Base-by-base conservation (phyloP, 2,888 invertebrate genomes). In the Stenoptilia bipunctidactyla region DNA sequence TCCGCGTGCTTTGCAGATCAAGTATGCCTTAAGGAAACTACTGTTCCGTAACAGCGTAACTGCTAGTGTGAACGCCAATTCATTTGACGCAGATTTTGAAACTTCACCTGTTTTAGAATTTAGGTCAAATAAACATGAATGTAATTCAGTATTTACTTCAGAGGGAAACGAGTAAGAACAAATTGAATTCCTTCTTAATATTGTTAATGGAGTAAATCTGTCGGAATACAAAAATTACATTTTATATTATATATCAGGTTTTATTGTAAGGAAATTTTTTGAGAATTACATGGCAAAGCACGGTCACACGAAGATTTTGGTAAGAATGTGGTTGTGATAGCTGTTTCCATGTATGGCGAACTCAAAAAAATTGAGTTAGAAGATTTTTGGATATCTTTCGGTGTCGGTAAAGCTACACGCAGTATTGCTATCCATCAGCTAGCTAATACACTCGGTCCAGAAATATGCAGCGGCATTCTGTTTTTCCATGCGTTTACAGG, bases 11-110 rank as follows among this genome's bases (percentile, higher is more conserved):
- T 25, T 15, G n/a, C n/a, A 37, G 13, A 8, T 44, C 27, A 42
- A 34, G 33, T 47, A 47, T 34, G 36, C 35, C 8, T 2, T 47
- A 33, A 13, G 43, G 13, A 45, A 47, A 41, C n/a, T 45, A n/a
- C 39, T 47, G 2, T 40, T 37, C 38, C 42, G 45, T 4, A 44
- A 47, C 37, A 45, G 44, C 36, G 20, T 44, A 1, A 37, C 15
- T 13, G 42, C 45, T 5, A 45, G 42, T 25, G 40, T 44, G 3
- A 45, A 45, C 15, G 45, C 47, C 1, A 45, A 45, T 12, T 41
- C 38, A 15, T 42, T 37, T 14, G 40, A 39, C 27, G 41, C 38
- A 14, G 37, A 41, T 2, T 45, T 34, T 42, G 41, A 47, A 35
- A 13, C 25, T 2, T 35, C 43, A 6, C 43, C 41, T 34, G 30